These are phyloP conservation scores for Ptychochromis oligacanthus DNA, from an alignment of 2,113 vertebrate species.

Conservation along the genomic window DNA sequence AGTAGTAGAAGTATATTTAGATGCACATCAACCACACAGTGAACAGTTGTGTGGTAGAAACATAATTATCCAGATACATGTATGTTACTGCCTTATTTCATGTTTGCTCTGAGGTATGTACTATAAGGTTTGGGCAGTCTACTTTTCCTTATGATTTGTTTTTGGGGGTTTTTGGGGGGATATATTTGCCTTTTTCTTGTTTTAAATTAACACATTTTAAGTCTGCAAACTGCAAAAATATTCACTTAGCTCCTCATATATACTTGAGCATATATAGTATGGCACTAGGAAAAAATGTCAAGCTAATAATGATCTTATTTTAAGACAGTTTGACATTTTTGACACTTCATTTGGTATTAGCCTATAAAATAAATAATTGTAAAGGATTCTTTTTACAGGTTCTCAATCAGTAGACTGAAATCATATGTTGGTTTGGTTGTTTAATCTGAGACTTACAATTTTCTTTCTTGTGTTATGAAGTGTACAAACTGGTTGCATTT, in stretches of 20 bases:
- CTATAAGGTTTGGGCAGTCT: neutral
- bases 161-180: no score
- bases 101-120: neutral
- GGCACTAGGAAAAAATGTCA: neutral
- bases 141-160: neutral
- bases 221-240: no score
- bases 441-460: constrained; percentile 32
- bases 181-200: neutral
- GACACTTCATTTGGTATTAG: neutral
- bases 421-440: constrained; percentile 1
- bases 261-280: neutral
- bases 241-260: no score
- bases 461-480: constrained; percentile 16
- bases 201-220: neutral
- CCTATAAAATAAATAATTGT: neutral
- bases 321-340: neutral
- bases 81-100: neutral
- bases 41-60: neutral
- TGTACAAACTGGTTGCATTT: constrained; percentile 44
- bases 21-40: neutral
- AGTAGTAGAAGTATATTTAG: neutral
- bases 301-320: neutral
- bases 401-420: neutral
- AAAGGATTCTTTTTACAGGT: neutral
- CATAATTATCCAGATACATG: neutral